Base-by-base conservation (phyloP, 2,888 invertebrate genomes). In the Cybosia mesomella region DNA sequence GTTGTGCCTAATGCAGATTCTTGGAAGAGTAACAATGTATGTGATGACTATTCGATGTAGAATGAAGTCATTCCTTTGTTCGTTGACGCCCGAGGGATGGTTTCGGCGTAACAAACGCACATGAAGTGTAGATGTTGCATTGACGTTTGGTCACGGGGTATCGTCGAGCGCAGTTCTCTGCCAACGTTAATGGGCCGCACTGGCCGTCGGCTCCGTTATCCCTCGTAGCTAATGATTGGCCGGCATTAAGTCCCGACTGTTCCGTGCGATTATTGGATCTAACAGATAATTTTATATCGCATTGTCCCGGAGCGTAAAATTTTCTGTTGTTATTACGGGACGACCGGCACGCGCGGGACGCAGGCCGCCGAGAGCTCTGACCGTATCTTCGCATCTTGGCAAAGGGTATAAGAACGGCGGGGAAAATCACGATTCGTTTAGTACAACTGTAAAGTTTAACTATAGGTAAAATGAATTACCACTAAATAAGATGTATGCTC, bases 161-260 rank as follows among this genome's bases (percentile, higher is more conserved):
- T 91, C 89, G 88, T 69, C 81, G 83, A 81, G 83, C 77, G 86
- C 82, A 84, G 83, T 86, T 84, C 87, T 85, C 86, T 80, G 75
- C 79, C 86, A 80, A 87, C 87, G 88, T 84, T 89, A 89, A 89
- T 92, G 85, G 90, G 81, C 88, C 85, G 80, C 83, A 85, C 88
- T 87, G 92, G 91, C 92, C 92, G 89, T 84, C 85, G 92, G 92
- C 92, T 90, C 94, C 94, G 94, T 94, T 94, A 94, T 93, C 90
- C 94, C 93, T 94, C 89, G 92, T 94, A 93, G 94, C 92, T 95
- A 95, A 95, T 95, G 95, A 95, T 95, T 94, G 95, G 91, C 94
- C 91, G 90, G 93, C 93, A 95, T 95, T 94, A 95, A 92, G 92
- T 91, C 92, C 87, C 88, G 92, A 86, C 93, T 90, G 94, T 93